These are phyloP conservation scores for Pyxicephalus adspersus DNA, from an alignment of 2,113 vertebrate genomes.

Conservation along the genomic window DNA sequence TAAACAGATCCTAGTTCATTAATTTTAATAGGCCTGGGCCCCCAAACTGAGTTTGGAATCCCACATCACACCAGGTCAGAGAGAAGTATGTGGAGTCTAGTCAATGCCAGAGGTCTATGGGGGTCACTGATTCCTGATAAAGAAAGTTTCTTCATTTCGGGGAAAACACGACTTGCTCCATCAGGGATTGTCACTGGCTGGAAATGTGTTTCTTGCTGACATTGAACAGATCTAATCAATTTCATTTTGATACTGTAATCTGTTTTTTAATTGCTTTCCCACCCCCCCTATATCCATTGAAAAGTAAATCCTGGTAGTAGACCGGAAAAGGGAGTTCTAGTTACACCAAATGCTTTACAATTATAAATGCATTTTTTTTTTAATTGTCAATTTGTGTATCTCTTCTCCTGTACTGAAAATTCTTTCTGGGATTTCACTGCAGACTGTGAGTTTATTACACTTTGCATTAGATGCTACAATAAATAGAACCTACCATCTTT, in stretches of 20 bases:
- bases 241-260: not conserved
- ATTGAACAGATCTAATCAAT: constrained; percentile 6
- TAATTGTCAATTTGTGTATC: too few species aligned
- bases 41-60: too few species aligned
- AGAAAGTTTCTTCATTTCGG: not conserved
- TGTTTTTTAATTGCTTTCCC: constrained; percentile 20
- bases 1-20: constrained; percentile 9
- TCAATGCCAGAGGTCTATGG: not conserved
- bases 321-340: too few species aligned
- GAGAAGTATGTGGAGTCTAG: not conserved
- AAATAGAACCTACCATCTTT: too few species aligned
- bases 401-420: too few species aligned
- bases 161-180: not conserved
- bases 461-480: too few species aligned
- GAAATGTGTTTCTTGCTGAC: constrained; percentile 9
- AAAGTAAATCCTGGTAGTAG: not conserved
- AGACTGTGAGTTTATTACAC: too few species aligned
- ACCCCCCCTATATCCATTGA: not conserved
- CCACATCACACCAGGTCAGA: constrained; percentile 1
- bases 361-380: too few species aligned
- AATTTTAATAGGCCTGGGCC: constrained; percentile 10
- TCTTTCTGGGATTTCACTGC: too few species aligned
- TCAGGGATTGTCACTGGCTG: not conserved
- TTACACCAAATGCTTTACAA: too few species aligned
- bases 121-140: constrained; percentile 7